A percentile compares a stretch with the other conserved stretches of the same genome.
Conservation (phyloP, 2,888 invertebrate species). For the Mylabris sibirica region DNA sequence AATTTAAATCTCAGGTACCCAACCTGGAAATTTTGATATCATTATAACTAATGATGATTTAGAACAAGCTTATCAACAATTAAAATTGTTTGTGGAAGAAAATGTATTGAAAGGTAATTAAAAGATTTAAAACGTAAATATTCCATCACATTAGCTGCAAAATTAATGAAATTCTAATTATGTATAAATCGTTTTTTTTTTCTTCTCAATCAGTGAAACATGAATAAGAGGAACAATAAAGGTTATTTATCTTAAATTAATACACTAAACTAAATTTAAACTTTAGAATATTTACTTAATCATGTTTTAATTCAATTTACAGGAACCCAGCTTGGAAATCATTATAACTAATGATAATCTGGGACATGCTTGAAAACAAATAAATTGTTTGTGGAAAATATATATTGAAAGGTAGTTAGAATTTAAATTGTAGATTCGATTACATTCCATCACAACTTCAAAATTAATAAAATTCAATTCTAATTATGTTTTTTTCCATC, state of each 20-base stretch:
- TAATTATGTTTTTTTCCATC: too few relatives aligned
- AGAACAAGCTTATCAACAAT: constrained; percentile 72
- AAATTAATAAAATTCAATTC: too few relatives aligned
- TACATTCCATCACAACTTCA: too few relatives aligned
- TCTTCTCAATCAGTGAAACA: too few relatives aligned
- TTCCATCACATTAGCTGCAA: background rate
- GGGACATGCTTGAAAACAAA: constrained; percentile 72
- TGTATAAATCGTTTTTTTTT: too few relatives aligned
- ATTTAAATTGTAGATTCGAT: too few relatives aligned
- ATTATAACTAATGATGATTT: constrained; percentile 84
- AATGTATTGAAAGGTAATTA: constrained; percentile 42
- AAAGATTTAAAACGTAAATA: background rate
- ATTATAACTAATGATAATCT: constrained; percentile 84
- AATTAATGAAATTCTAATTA: background rate
- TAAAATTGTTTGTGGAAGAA: constrained; percentile 70
- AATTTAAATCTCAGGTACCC: constrained; percentile 49
- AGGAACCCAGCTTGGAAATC: constrained; percentile 73
- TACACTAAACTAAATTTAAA: too few relatives aligned
- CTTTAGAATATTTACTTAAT: too few relatives aligned
- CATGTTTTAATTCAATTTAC: constrained; percentile 30
- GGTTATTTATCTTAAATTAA: too few relatives aligned
- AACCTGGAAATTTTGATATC: constrained; percentile 82
- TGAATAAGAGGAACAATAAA: too few relatives aligned
- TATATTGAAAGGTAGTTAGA: background rate
- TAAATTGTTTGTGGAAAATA: constrained; percentile 71